Evolutionary conservation across 2,113 vertebrate genomes (phyloP).

Genomic region (Spea bombifrons): DNA sequence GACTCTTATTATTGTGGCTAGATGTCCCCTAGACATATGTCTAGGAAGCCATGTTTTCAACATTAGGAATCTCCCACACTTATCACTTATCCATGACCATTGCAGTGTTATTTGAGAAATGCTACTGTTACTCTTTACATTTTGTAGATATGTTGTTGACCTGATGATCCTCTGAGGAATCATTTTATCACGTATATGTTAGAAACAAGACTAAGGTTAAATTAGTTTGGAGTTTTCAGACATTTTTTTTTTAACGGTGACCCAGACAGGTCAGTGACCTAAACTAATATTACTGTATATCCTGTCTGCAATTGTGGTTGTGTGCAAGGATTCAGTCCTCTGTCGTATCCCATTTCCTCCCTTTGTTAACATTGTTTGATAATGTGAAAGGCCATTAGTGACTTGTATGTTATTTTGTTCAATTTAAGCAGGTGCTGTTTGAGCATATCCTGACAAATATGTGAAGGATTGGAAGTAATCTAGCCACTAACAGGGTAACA

Average conservation of each 20-base stretch:
- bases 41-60: too few species aligned
- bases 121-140: conserved; percentile 15
- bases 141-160: conserved; percentile 19
- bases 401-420: conserved; percentile 62
- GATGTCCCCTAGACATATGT: too few species aligned
- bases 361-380: conserved; percentile 51
- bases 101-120: too few species aligned
- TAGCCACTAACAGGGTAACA: not conserved
- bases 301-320: conserved; percentile 46
- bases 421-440: conserved; percentile 60
- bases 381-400: conserved; percentile 62
- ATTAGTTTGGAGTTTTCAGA: conserved; percentile 52
- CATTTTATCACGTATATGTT: conserved; percentile 52
- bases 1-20: too few species aligned
- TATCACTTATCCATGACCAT: too few species aligned
- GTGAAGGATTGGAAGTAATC: conserved; percentile 24
- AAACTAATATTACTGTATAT: conserved; percentile 56
- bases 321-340: conserved; percentile 39
- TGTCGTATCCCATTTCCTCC: conserved; percentile 47
- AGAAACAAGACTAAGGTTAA: conserved; percentile 52
- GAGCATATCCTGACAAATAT: conserved; percentile 60
- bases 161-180: conserved; percentile 27
- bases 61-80: too few species aligned
- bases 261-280: conserved; percentile 52
- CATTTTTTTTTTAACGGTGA: conserved; percentile 57